Evolutionary conservation across 2,888 invertebrate genomes (phyloP).

Genomic region (Amiota communis): DNA sequence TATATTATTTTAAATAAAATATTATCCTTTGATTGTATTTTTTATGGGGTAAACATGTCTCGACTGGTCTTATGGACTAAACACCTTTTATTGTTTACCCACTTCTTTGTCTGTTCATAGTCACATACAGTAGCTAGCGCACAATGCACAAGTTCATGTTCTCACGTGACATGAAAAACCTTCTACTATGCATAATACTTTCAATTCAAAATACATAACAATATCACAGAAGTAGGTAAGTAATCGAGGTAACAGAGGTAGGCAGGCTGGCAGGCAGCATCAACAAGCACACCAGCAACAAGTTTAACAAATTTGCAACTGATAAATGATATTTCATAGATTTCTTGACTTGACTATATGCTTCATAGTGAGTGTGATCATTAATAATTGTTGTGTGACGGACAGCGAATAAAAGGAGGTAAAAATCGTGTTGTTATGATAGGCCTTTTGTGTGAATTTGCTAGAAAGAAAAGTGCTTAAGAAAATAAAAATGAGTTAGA

Average conservation of each 20-base stretch:
- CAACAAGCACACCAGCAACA: constrained; percentile 59
- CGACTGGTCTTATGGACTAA: constrained; percentile 2
- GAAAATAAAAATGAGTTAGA: no score
- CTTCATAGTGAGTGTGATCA: constrained; percentile 52
- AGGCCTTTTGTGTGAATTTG: constrained; percentile 19
- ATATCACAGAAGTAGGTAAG: no score
- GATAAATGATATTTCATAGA: constrained; percentile 68
- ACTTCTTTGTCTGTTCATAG: constrained; percentile 4
- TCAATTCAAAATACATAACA: background rate
- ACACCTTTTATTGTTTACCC: no score
- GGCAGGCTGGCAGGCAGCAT: no score
- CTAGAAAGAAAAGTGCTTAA: no score
- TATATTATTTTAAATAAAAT: constrained; percentile 44
- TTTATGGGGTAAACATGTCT: background rate
- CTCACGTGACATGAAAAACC: constrained; percentile 69
- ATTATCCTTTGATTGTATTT: constrained; percentile 40
- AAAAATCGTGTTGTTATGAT: background rate
- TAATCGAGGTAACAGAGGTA: no score
- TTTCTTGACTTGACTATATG: constrained; percentile 52
- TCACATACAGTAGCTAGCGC: constrained; percentile 54
- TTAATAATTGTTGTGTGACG: constrained; percentile 61
- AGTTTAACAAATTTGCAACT: constrained; percentile 66
- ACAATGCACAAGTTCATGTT: constrained; percentile 27
- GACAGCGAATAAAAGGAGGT: background rate
- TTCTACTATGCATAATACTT: constrained; percentile 6